Base-by-base conservation (phyloP, 2,888 invertebrate species). In the Eupsilia transversa region DNA sequence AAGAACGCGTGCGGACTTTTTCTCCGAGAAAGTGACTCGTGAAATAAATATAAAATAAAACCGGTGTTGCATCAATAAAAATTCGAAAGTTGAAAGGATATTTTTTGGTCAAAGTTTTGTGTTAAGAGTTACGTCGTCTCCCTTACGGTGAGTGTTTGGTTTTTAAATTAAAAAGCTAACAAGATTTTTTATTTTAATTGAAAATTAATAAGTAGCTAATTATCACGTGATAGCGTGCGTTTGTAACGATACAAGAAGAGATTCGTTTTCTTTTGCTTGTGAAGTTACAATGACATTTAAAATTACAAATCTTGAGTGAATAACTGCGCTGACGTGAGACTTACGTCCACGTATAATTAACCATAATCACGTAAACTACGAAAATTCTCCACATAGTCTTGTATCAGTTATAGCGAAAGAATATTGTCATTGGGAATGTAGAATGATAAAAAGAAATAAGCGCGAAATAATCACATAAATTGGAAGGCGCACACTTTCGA, bases 21-120 rank as follows among this genome's bases (percentile, higher is more conserved):
- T 87, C 69, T 80, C 84, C 86, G 87, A 90, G 90, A 91, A 91
- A 94, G 94, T 94, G 95, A 92, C 87, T 91, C 91, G 93, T 92
- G 92, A 88, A 85, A 84, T 77, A 82, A 86, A 78, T 79, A 79
- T 38, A 71, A 83, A 84, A 77, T 74, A 68, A 88, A 88, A 89
- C 84, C 91, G 92, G 92, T 93, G 92, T 90, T 91, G 88, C 89
- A 87, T 85, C 86, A 89, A 84, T 84, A 85, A 88, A 90, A 90
- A 88, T 85, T 87, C 86, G 84, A 87, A 90, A 89, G 93, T 86
- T 88, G 81, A 86, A 91, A 89, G 93, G 93, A 94, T 87, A 86
- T 78, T 94, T 91, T 92, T 91, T 89, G 86, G 88, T 86, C 79
- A 86, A 89, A 86, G 86, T 86, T 87, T 86, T 82, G 77, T 85